Base-by-base conservation (phyloP, 2,888 invertebrate genomes). In the Coecobrya sp. region DNA sequence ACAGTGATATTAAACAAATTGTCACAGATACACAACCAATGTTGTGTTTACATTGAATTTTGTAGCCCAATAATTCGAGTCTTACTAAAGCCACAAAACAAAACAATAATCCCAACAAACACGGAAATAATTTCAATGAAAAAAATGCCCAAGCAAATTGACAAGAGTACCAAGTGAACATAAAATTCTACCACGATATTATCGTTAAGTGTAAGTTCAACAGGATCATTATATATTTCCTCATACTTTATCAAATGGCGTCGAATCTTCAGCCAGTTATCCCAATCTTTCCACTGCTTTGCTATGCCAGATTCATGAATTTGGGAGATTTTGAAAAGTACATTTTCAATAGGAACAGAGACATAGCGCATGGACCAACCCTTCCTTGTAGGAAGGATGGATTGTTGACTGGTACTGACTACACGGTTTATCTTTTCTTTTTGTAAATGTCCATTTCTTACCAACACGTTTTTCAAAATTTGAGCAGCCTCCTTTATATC, bases 231-330 rank as follows among this genome's bases (percentile, higher is more conserved):
- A 36, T 7, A 4, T 7, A 10, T 4, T 42, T 27, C 1, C 5
- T 10, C 42, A 42, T 7, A 42, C 42, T 42, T 10, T 7, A 4
- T 42, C 4, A 42, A 7, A 13, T 62, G 19, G 0, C 27, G 3
- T 11, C 2, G n/a, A 7, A 0, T 5, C 30, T 11, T 27, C 2
- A 76, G 22, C 42, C 49, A 81, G 0, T 8, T 19, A 7, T 81
- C 55, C 81, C 82, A 62, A 8, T 59, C n/a, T 27, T 62, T 82
- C 82, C 62, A 82, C 62, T 82, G 2, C 82, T 62, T 82, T 27
- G 59, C 82, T 30, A 82, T 82, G 8, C 82, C 82, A 0, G 82
- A 82, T 19, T 59, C 82, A 1, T 22, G 4, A 0, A 82, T 36
- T 0, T 30, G 62, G 4, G 59, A 59, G 0, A 82, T n/a, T 36